A percentile compares a stretch with the other conserved stretches of the same genome.
phyloP scores from a whole-genome alignment of 2,888 invertebrate species.

The Tyria jacobaeae region DNA sequence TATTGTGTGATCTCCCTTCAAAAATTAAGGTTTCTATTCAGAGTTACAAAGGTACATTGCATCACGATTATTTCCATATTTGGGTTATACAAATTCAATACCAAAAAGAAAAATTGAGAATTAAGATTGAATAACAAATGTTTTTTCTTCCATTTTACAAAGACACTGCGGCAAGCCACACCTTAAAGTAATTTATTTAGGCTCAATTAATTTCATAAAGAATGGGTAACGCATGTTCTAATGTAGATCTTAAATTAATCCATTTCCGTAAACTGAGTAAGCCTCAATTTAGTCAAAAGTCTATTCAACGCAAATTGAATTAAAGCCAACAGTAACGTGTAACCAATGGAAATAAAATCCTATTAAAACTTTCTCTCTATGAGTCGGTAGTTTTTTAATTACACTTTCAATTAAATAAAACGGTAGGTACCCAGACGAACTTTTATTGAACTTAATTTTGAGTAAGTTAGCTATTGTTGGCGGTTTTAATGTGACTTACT shows the following conservation, averaged over 20 bases:
- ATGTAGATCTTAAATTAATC: not conserved
- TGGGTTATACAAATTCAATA: too few species aligned
- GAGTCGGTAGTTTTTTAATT: slow-evolving; percentile 2
- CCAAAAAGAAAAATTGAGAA: too few species aligned
- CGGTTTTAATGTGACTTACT: not conserved
- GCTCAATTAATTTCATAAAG: slow-evolving; percentile 1
- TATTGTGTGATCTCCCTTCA: too few species aligned
- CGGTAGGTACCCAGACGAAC: not conserved
- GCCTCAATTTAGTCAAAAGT: slow-evolving; percentile 4
- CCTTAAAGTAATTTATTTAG: not conserved
- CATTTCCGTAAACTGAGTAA: slow-evolving; percentile 4
- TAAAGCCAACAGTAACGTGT: slow-evolving; percentile 1
- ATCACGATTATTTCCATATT: too few species aligned
- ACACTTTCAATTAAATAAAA: not conserved
- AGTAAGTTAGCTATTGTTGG: not conserved
- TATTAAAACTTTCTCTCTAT: slow-evolving; percentile 1
- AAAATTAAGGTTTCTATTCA: too few species aligned
- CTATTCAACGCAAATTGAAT: slow-evolving; percentile 1
- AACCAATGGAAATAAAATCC: slow-evolving; percentile 1
- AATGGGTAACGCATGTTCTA: slow-evolving; percentile 3
- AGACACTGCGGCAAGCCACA: not conserved
- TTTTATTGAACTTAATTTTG: not conserved
- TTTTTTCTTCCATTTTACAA: not conserved
- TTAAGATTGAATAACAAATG: not conserved
- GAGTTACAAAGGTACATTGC: too few species aligned